Base-by-base conservation (phyloP, 2,113 vertebrate genomes). In the Oreotrochilus melanogaster region DNA sequence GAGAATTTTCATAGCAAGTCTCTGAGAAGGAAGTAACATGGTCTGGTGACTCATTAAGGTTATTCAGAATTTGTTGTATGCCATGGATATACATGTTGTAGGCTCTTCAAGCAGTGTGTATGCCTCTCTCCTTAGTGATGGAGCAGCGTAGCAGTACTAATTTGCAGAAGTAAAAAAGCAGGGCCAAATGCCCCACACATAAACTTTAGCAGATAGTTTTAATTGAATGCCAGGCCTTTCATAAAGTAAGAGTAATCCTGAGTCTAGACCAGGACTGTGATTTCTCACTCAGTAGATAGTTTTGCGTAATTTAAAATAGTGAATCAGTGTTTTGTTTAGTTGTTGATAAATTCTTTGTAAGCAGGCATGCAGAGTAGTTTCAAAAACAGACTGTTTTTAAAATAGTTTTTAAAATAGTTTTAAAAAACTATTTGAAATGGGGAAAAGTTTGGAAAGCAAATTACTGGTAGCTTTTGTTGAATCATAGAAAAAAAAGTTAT, bases 241-340 rank as follows among this genome's bases (percentile, higher is more conserved):
- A 48, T 11, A 48, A 54, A 78, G 1, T 5, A 72, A 66, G 89
- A 90, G 35, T 37, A 37, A 95, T 50, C 73, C 54, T 62, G 25
- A 30, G 22, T 87, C 89, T 82, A 70, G 86, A 86, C 64, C 45
- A 72, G 66, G 78, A 22, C 45, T 74, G 57, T 11, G 0, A 11
- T 84, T 43, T 72, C 35, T 80, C 61, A 39, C 30, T 67, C 28
- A 6, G 18, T 76, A 10, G 62, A 16, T 27, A 56, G 51, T 14
- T 23, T 91, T 89, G 56, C 79, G 58, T 94, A 18, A 86, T 72
- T 94, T 80, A 54, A 75, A 92, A 86, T 5, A 86, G 45, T 78
- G 66, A 81, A 91, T 78, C 31, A 47, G 56, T 80, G 83, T 86
- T 96, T 86, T 91, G 53, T 93, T 85, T 75, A 90, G 79, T 58